Base-by-base conservation (phyloP, 37 sponge, comb jelly and placozoan genomes). In the Halichondria panicea region DNA sequence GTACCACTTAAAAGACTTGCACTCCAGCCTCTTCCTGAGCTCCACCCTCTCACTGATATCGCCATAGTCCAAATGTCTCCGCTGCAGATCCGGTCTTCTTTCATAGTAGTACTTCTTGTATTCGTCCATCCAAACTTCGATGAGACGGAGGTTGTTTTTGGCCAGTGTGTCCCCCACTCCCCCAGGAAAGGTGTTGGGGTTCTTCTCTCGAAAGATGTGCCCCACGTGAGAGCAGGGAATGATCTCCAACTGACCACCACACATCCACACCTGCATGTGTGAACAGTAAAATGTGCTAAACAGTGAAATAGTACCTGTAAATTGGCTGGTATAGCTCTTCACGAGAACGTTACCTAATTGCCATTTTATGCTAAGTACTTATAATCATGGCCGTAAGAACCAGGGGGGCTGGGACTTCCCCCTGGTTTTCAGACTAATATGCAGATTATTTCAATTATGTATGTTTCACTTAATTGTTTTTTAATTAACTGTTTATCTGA, bases 1-100 rank as follows among this genome's bases (percentile, higher is more conserved):
- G 57, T 74, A 98, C 99, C 99, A 98, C 72, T 89, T 75, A 81
- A 98, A 98, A 28, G 91, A 79, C 72, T 98, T 95, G 86, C 99
- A 98, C 18, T 90, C 11, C 2, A 95, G 75, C 38, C 69, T 75
- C 48, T 89, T 70, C 59, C 92, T 40, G 70, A 98, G 59, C 19
- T 76, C 77, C 55, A 82, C 42, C 8, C 99, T 66, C 8, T 89
- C 68, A 70, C 74, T 85, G 68, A 85, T 70, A 36, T 85, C 79
- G 4, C 86, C 86, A 55, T 67, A 85, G 58, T 85, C 67, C n/a
- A n/a, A n/a, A n/a, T n/a, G n/a, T 25, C 65, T 53, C 42, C 64
- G 57, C 32, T 61, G 52, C 19, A 76, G 35, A 31, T 62, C 84
- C 5, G 76, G 84, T 2, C 75, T 60, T 46, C 62, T 79, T 35